These are phyloP conservation scores for Eilema caniola DNA, from an alignment of 2,888 invertebrate genomes.

Conservation along the genomic window DNA sequence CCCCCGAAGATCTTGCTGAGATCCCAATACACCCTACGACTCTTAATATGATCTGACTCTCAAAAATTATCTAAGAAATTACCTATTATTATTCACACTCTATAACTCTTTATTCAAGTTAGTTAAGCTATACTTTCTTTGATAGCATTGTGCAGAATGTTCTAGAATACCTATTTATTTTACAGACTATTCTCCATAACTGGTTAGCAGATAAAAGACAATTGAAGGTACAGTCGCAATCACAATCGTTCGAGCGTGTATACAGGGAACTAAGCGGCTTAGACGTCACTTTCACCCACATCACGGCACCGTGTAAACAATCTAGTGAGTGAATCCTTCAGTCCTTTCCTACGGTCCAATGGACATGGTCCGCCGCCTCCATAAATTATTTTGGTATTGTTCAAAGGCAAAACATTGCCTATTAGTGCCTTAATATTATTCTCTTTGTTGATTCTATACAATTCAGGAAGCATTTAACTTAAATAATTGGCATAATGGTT, in stretches of 20 bases:
- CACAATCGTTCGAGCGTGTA: slow-evolving; percentile 40
- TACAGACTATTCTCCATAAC: too few species aligned
- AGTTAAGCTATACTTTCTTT: not conserved
- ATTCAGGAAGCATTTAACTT: too few species aligned
- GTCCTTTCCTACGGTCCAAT: slow-evolving; percentile 47
- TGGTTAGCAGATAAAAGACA: slow-evolving; percentile 38
- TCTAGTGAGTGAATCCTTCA: slow-evolving; percentile 52
- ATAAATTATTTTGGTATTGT: slow-evolving; percentile 49
- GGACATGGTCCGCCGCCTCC: slow-evolving; percentile 40
- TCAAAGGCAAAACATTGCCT: slow-evolving; percentile 4
- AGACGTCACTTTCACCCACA: slow-evolving; percentile 50
- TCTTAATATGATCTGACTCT: too few species aligned
- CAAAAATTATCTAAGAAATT: too few species aligned
- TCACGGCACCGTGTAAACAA: slow-evolving; percentile 54
- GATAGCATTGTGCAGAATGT: not conserved
- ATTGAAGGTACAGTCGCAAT: slow-evolving; percentile 50
- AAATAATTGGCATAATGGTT: too few species aligned
- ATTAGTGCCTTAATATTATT: not conserved
- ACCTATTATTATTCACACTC: too few species aligned
- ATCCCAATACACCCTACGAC: too few species aligned
- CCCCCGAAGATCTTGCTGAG: too few species aligned
- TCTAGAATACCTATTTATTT: not conserved
- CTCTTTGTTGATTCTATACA: not conserved
- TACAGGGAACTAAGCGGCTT: slow-evolving; percentile 56
- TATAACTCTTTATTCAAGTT: too few species aligned